phyloP scores from a whole-genome alignment of 2,888 invertebrate species.

The Lacanobia oleracea region DNA sequence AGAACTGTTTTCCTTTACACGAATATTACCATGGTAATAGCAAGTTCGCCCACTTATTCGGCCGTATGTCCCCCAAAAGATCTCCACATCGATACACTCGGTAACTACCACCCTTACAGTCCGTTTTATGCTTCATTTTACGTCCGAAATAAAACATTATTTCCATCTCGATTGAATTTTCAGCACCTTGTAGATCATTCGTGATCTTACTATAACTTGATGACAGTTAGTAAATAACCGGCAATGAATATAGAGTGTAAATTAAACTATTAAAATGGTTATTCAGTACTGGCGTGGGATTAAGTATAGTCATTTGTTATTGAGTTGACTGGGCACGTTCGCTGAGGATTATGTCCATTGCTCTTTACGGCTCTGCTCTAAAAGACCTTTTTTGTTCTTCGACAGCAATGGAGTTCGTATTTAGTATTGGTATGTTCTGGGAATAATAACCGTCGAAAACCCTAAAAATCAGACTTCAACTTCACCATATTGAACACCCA shows the following conservation, averaged over 20 bases:
- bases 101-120: constrained; percentile 79
- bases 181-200: constrained; percentile 78
- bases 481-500: no score
- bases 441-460: neutral
- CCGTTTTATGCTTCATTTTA: constrained; percentile 85
- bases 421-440: neutral
- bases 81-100: constrained; percentile 79
- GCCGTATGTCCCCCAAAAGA: constrained; percentile 76
- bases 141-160: constrained; percentile 79
- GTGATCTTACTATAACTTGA: constrained; percentile 71
- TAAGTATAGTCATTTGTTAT: constrained; percentile 51
- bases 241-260: constrained; percentile 56
- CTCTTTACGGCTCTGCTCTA: neutral
- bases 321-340: constrained; percentile 16
- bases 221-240: constrained; percentile 65
- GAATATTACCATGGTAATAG: neutral
- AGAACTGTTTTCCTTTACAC: no score
- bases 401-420: neutral
- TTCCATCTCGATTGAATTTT: constrained; percentile 83
- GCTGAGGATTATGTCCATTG: constrained; percentile 14
- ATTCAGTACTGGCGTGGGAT: constrained; percentile 22
- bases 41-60: neutral
- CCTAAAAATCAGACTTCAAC: no score
- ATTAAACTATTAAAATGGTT: constrained; percentile 53
- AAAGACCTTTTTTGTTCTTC: neutral